These are phyloP conservation scores for Prosopocoilus inquinatus DNA, from an alignment of 2,888 invertebrate species.

Conservation along the genomic window DNA sequence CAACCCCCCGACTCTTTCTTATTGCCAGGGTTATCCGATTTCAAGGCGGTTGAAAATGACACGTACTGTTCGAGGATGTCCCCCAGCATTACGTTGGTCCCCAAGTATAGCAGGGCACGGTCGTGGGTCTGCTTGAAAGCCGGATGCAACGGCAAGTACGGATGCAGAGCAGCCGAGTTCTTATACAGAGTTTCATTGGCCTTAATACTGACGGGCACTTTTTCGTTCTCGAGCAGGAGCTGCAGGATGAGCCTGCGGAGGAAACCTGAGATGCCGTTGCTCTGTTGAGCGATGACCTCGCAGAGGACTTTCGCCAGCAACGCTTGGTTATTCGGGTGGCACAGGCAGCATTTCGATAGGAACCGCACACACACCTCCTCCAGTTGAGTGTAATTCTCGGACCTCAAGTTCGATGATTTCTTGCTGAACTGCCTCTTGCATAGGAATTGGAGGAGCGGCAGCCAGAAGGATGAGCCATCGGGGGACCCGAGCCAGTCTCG, in stretches of 20 bases:
- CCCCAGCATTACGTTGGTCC: slow-evolving; percentile 72
- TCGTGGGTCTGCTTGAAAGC: slow-evolving; percentile 71
- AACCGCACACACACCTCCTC: slow-evolving; percentile 79
- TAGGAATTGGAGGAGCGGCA: slow-evolving; percentile 72
- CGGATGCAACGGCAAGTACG: slow-evolving; percentile 58
- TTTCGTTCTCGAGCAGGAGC: slow-evolving; percentile 82
- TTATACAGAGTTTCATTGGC: slow-evolving; percentile 49
- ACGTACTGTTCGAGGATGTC: slow-evolving; percentile 68
- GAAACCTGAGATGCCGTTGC: slow-evolving; percentile 77
- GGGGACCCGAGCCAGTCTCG: slow-evolving; percentile 84
- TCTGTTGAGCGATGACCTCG: slow-evolving; percentile 67
- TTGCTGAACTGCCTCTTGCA: slow-evolving; percentile 53
- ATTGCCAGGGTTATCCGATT: slow-evolving; percentile 9
- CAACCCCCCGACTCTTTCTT: slow-evolving; percentile 30
- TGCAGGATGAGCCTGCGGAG: slow-evolving; percentile 83
- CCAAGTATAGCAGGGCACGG: slow-evolving; percentile 70
- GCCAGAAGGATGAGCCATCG: slow-evolving; percentile 84
- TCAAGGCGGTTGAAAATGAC: slow-evolving; percentile 41
- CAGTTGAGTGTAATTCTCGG: slow-evolving; percentile 54
- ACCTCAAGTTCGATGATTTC: slow-evolving; percentile 39
- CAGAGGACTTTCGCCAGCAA: slow-evolving; percentile 78
- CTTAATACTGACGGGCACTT: slow-evolving; percentile 71
- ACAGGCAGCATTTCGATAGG: slow-evolving; percentile 79
- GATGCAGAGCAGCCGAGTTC: slow-evolving; percentile 41
- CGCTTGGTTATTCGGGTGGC: slow-evolving; percentile 82